Evolutionary conservation across 2,113 vertebrate genomes (phyloP).

Genomic region (Bucco capensis): DNA sequence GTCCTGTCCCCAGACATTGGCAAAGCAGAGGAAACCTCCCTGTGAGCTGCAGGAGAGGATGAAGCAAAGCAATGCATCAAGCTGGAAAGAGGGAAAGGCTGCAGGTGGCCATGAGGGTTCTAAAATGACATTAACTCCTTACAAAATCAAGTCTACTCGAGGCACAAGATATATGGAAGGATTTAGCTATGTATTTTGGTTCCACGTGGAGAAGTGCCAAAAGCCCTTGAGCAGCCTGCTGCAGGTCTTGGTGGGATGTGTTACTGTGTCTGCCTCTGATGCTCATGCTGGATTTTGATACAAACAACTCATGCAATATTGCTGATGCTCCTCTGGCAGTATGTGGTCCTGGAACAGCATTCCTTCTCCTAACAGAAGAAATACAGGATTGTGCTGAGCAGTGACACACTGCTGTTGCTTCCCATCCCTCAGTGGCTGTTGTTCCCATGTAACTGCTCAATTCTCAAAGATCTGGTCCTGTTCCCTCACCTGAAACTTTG

Average conservation of each 20-base stretch:
- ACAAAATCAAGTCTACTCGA: background rate
- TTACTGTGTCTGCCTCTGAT: background rate
- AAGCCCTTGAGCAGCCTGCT: background rate
- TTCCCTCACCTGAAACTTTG: background rate
- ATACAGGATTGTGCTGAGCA: background rate
- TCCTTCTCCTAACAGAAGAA: background rate
- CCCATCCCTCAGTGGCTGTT: too few relatives aligned
- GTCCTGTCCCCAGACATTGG: background rate
- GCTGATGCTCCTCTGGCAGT: background rate
- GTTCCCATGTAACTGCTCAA: background rate
- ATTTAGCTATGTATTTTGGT: background rate
- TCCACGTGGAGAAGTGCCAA: background rate
- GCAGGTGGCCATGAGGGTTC: background rate
- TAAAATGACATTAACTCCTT: background rate
- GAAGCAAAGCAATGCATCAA: background rate
- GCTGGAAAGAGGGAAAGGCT: background rate
- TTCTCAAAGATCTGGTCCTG: background rate
- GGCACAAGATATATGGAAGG: background rate
- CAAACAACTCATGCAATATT: too few relatives aligned
- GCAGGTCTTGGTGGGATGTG: background rate
- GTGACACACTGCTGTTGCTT: too few relatives aligned
- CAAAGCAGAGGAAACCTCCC: background rate
- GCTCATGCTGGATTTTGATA: background rate
- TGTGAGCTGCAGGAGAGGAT: background rate
- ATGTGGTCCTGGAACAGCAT: background rate